phyloP scores from a whole-genome alignment of 1,140 invertebrate species.

The Stenopsyche tienmushanensis region DNA sequence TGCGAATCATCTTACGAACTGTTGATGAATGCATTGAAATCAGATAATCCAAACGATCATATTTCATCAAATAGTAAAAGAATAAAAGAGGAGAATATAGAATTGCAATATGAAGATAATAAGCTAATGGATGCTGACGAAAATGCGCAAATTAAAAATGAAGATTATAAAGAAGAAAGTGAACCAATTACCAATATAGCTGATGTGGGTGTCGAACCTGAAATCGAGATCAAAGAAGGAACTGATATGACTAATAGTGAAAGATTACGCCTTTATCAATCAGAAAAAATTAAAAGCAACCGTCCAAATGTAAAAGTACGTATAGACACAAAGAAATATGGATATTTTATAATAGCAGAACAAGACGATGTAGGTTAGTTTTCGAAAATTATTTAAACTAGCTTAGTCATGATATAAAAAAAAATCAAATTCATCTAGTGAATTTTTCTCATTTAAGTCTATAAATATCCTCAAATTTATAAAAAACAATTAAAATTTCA shows the following conservation, averaged over 20 bases:
- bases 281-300: neutral
- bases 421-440: no score
- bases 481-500: no score
- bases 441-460: no score
- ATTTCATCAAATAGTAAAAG: no score
- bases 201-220: neutral
- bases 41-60: neutral
- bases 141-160: neutral
- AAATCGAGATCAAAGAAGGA: conserved; percentile 11
- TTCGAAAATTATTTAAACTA: no score
- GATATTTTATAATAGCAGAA: conserved; percentile 18
- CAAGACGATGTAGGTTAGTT: conserved; percentile 18
- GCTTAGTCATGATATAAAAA: no score
- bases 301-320: conserved; percentile 15
- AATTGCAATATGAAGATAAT: neutral
- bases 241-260: neutral
- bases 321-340: conserved; percentile 21
- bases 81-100: neutral
- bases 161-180: conserved; percentile 10
- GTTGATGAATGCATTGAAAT: conserved; percentile 13
- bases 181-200: conserved; percentile 1
- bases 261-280: neutral
- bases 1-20: conserved; percentile 27
- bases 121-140: neutral
- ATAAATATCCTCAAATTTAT: no score